Evolutionary conservation across 2,888 invertebrate species (phyloP), one percentile per base, ranked within the genome.

Genomic region (Habrosyne pyritoides): DNA sequence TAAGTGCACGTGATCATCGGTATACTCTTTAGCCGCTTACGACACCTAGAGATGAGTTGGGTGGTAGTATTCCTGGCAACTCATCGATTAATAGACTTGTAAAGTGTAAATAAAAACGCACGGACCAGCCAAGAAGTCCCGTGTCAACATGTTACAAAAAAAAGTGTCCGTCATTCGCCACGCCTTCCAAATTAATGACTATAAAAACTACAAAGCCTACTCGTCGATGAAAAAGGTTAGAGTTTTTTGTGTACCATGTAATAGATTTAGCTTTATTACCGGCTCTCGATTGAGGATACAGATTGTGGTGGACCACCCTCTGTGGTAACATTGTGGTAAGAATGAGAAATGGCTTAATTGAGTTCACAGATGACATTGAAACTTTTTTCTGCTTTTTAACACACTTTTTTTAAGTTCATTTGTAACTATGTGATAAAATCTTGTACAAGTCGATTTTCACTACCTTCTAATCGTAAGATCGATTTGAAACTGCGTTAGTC

Each of bases 111-210:
- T 42, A 42, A 63, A 57, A 63, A 59, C n/a, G 4, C n/a, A 33
- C 57, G 55, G 52, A 63, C 64, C 7, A 42, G 2, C 42, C 8
- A 8, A 42, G 5, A n/a, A 58, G 60, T 59, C 52, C 53, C 68
- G 53, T 69, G 75, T 76, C 77, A 77, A 73, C 71, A 60, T 57
- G 55, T 62, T 60, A 52, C 64, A 65, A 71, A 69, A 72, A n/a
- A 72, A 64, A 2, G 18, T 47, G 61, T 51, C 66, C 60, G 65
- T 69, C 67, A 61, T 59, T 53, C 33, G 60, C 55, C 70, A 73
- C 74, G 75, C 72, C 73, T 69, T 66, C 67, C 67, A 53, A 71
- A 73, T 75, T 63, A 69, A 66, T 61, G 55, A 52, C 56, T 42
- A 63, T 61, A 73, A 75, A 77, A 63, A 76, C 63, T 53, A 18